Conservation (phyloP, 2,888 invertebrate genomes). For the Cactoblastis cactorum region DNA sequence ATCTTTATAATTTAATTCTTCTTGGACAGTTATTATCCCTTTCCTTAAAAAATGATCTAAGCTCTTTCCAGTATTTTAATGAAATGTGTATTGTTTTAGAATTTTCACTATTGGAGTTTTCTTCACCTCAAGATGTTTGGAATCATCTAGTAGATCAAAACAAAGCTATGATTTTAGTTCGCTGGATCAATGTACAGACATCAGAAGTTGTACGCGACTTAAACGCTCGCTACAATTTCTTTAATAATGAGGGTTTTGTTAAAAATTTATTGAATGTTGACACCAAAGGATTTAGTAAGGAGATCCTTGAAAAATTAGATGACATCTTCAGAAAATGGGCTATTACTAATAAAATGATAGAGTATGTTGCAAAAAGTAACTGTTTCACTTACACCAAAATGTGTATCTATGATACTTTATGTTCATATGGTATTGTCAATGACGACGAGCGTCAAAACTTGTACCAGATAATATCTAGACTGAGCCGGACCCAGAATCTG, state of each 20-base stretch:
- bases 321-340: slow-evolving; percentile 75
- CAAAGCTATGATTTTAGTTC: slow-evolving; percentile 77
- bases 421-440: slow-evolving; percentile 82
- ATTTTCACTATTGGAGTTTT: slow-evolving; percentile 68
- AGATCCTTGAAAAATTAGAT: slow-evolving; percentile 65
- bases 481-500: slow-evolving; percentile 78
- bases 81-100: slow-evolving; percentile 60
- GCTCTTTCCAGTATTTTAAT: no score
- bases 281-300: slow-evolving; percentile 54
- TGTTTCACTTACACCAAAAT: slow-evolving; percentile 75
- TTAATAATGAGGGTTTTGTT: slow-evolving; percentile 64
- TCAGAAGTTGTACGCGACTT: slow-evolving; percentile 70
- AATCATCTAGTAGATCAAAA: slow-evolving; percentile 79
- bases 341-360: slow-evolving; percentile 80
- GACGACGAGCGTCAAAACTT: slow-evolving; percentile 78
- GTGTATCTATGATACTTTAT: slow-evolving; percentile 79
- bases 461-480: slow-evolving; percentile 77
- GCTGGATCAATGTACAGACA: slow-evolving; percentile 81
- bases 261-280: slow-evolving; percentile 65
- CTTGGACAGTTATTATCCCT: no score
- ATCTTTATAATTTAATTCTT: no score
- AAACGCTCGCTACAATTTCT: slow-evolving; percentile 68
- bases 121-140: slow-evolving; percentile 79
- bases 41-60: no score
- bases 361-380: slow-evolving; percentile 61